These are phyloP conservation scores for Phasianus colchicus DNA, from an alignment of 2,113 vertebrate species.

Conservation along the genomic window DNA sequence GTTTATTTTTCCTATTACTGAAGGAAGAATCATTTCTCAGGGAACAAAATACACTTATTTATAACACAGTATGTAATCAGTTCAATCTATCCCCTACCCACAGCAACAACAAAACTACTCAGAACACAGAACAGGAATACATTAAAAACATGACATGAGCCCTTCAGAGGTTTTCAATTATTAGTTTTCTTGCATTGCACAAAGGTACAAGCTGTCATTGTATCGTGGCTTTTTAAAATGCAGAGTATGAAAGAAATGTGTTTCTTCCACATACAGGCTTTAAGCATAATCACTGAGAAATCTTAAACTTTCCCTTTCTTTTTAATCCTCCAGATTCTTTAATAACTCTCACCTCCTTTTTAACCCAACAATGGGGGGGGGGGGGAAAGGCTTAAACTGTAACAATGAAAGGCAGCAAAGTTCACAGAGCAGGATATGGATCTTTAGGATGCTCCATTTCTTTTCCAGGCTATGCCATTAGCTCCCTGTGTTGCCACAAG, in stretches of 20 bases:
- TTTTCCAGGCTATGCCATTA: conserved; percentile 37
- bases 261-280: background rate
- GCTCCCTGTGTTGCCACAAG: background rate
- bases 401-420: background rate
- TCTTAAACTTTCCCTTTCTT: background rate
- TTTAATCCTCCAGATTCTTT: background rate
- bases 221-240: conserved; percentile 55
- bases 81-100: conserved; percentile 41
- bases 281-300: background rate
- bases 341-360: background rate
- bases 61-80: conserved; percentile 54
- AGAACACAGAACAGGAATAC: conserved; percentile 55
- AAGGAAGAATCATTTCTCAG: conserved; percentile 49
- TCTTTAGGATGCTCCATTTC: conserved; percentile 34
- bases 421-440: background rate
- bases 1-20: conserved; percentile 44
- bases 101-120: conserved; percentile 52
- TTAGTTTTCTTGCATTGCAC: conserved; percentile 53
- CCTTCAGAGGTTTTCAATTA: conserved; percentile 65
- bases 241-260: conserved; percentile 15
- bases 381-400: background rate
- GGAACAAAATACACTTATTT: conserved; percentile 48
- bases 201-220: conserved; percentile 53
- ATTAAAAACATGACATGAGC: conserved; percentile 57
- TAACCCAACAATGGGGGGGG: background rate